Evolutionary conservation across 2,113 vertebrate genomes (phyloP).

Genomic region (Atlantisia rogersi): DNA sequence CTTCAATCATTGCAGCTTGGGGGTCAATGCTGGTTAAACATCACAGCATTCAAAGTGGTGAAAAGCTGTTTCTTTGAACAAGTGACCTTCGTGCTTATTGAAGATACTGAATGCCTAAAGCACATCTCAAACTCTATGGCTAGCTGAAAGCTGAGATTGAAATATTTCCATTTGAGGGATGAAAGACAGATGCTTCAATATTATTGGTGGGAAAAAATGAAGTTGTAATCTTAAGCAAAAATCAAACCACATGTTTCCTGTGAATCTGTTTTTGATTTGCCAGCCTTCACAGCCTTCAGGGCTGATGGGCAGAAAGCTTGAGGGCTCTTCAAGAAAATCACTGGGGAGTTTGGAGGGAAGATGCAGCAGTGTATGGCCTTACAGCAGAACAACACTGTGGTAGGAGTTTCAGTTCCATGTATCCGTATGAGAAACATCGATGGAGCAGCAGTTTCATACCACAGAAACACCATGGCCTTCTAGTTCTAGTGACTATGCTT

Average conservation of each 20-base stretch:
- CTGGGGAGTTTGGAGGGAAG: neutral
- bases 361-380: neutral
- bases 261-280: neutral
- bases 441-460: neutral
- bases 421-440: neutral
- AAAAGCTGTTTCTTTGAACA: neutral
- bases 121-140: neutral
- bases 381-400: neutral
- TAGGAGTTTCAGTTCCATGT: neutral
- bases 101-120: neutral
- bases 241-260: neutral
- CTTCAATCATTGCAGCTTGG: neutral
- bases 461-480: neutral
- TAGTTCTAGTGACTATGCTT: neutral
- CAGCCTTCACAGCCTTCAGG: neutral
- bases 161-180: neutral
- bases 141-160: neutral
- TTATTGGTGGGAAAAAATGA: neutral
- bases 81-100: neutral
- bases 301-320: neutral
- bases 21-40: neutral
- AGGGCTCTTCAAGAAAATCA: neutral
- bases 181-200: neutral
- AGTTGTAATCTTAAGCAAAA: neutral
- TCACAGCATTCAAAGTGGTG: neutral